Evolutionary conservation across 2,113 vertebrate genomes (phyloP).

Genomic region (Myotis lucifugus): DNA sequence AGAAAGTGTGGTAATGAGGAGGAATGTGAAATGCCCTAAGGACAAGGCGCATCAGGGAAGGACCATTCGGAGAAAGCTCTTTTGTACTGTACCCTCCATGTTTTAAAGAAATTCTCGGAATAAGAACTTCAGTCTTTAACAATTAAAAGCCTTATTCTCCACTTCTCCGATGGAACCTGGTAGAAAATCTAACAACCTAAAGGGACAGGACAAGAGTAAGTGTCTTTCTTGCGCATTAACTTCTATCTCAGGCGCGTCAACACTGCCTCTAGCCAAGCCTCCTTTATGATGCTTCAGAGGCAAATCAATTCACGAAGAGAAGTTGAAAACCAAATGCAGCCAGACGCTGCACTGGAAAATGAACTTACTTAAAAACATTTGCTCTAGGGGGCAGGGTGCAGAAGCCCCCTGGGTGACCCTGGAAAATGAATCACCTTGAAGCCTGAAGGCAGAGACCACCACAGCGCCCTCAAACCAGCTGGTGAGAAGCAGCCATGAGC

Average conservation of each 20-base stretch:
- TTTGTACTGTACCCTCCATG: neutral
- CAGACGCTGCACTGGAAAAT: neutral
- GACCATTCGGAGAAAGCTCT: neutral
- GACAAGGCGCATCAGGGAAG: neutral
- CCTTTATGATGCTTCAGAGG: neutral
- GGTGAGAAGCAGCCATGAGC: neutral
- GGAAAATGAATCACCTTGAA: neutral
- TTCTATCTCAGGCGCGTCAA: neutral
- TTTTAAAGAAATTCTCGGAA: neutral
- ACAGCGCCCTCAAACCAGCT: fast-evolving
- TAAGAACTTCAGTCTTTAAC: neutral
- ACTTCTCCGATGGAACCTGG: neutral
- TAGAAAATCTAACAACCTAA: neutral
- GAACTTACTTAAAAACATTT: neutral
- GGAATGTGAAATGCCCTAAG: neutral
- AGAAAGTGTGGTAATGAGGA: neutral
- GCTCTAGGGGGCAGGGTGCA: neutral
- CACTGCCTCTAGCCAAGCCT: neutral
- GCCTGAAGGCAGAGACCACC: neutral
- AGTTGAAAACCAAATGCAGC: neutral
- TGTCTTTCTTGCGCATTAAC: neutral
- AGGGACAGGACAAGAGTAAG: neutral
- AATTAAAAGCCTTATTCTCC: neutral
- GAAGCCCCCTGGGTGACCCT: neutral
- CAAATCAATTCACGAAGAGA: neutral